Percentiles rank a stretch among this genome's conserved stretches.
Evolutionary conservation across 2,888 invertebrate genomes (phyloP).

Genomic region (Meganola albula): DNA sequence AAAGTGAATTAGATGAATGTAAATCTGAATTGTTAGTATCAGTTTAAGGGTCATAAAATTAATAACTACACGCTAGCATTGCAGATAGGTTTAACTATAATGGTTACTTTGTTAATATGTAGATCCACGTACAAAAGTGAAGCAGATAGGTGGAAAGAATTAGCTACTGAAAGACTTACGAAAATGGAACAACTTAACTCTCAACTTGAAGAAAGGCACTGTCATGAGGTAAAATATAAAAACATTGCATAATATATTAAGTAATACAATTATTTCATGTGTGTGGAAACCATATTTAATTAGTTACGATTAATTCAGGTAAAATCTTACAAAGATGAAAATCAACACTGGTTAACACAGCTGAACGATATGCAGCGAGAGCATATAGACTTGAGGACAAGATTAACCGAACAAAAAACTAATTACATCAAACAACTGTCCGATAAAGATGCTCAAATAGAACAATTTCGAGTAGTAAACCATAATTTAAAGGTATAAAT

Average conservation of each 20-base stretch:
- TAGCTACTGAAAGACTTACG: slow-evolving; percentile 81
- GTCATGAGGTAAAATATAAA: no score
- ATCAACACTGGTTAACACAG: slow-evolving; percentile 79
- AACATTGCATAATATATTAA: no score
- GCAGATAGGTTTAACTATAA: slow-evolving; percentile 29
- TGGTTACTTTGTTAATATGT: slow-evolving; percentile 16
- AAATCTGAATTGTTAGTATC: slow-evolving; percentile 72
- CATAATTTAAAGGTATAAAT: slow-evolving; percentile 55
- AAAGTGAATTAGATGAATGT: slow-evolving; percentile 60
- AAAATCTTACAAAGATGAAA: slow-evolving; percentile 80
- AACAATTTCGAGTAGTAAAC: slow-evolving; percentile 58
- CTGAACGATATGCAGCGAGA: slow-evolving; percentile 72
- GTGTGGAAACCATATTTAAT: no score
- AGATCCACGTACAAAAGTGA: slow-evolving; percentile 57
- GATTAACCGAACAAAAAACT: slow-evolving; percentile 66
- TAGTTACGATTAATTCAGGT: slow-evolving; percentile 41
- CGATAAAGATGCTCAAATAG: slow-evolving; percentile 65
- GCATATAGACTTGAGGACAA: slow-evolving; percentile 67
- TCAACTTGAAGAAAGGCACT: slow-evolving; percentile 80
- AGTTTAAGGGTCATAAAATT: no score
- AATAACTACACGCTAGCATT: no score
- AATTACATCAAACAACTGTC: slow-evolving; percentile 53
- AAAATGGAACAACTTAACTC: slow-evolving; percentile 80
- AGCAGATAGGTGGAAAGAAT: slow-evolving; percentile 79
- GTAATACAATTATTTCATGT: no score